These are phyloP conservation scores for Urocynchramus pylzowi DNA, from an alignment of 2,113 vertebrate genomes.

Conservation along the genomic window DNA sequence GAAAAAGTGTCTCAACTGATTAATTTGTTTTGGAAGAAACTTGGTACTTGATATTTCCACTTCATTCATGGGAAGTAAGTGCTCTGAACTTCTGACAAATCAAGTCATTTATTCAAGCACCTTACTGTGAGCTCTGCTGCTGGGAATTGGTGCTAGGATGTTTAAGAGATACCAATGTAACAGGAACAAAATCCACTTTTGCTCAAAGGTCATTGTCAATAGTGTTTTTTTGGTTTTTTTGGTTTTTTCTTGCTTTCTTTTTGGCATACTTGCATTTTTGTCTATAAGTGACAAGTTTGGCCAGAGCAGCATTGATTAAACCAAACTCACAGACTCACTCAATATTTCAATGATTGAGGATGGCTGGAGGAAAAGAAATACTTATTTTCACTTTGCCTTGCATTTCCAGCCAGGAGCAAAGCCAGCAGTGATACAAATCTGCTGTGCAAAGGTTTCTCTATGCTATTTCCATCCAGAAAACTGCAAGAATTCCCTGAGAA, in stretches of 20 bases:
- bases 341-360: background rate
- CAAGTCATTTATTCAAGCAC: background rate
- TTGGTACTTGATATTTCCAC: background rate
- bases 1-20: background rate
- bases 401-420: background rate
- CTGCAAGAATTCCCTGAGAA: background rate
- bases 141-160: background rate
- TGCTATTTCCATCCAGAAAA: background rate
- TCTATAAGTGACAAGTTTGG: background rate
- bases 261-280: background rate
- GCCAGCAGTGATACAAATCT: background rate
- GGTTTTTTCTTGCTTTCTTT: constrained; percentile 15
- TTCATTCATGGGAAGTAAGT: background rate
- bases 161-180: background rate
- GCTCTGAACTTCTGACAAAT: background rate
- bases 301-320: constrained; percentile 23
- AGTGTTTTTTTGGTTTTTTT: background rate
- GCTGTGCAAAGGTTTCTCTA: background rate
- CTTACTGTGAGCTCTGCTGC: background rate
- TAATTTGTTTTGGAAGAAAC: background rate
- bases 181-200: background rate
- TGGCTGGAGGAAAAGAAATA: background rate
- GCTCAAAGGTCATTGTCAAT: background rate
- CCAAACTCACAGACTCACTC: background rate
- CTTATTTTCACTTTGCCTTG: background rate